These are phyloP conservation scores for Phalacrocorax brasilianus DNA, from an alignment of 2,113 vertebrate species.

Conservation along the genomic window DNA sequence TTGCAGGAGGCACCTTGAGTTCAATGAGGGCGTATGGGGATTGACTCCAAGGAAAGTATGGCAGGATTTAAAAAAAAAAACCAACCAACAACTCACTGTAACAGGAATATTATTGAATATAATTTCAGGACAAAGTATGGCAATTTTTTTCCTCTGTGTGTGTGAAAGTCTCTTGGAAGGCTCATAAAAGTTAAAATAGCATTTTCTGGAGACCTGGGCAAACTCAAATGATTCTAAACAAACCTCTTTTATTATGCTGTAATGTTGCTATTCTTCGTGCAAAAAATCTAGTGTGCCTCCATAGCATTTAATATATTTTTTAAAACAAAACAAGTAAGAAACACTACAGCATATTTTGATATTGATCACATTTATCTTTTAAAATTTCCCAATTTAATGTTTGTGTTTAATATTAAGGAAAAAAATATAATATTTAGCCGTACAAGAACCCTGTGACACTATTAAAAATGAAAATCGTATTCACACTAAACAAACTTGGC, in stretches of 20 bases:
- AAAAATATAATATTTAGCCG: neutral
- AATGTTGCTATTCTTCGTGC: neutral
- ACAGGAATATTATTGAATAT: neutral
- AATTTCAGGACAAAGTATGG: neutral
- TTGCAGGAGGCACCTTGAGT: neutral
- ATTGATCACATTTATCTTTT: neutral
- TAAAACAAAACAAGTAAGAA: neutral
- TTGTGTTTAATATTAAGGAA: neutral
- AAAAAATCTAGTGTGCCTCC: neutral
- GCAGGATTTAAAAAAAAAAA: neutral
- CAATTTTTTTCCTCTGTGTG: neutral
- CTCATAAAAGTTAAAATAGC: neutral
- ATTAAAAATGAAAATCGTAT: neutral
- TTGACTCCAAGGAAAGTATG: neutral
- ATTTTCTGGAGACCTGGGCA: neutral
- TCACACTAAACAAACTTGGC: neutral
- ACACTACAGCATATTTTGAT: neutral
- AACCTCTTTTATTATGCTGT: neutral
- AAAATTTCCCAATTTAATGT: neutral
- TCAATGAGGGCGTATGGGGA: neutral
- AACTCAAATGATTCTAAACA: neutral
- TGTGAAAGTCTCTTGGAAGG: neutral
- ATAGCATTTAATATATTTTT: neutral
- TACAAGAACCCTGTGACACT: neutral
- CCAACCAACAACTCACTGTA: neutral